Base-by-base conservation (phyloP, 2,113 vertebrate genomes). In the Carassius auratus region DNA sequence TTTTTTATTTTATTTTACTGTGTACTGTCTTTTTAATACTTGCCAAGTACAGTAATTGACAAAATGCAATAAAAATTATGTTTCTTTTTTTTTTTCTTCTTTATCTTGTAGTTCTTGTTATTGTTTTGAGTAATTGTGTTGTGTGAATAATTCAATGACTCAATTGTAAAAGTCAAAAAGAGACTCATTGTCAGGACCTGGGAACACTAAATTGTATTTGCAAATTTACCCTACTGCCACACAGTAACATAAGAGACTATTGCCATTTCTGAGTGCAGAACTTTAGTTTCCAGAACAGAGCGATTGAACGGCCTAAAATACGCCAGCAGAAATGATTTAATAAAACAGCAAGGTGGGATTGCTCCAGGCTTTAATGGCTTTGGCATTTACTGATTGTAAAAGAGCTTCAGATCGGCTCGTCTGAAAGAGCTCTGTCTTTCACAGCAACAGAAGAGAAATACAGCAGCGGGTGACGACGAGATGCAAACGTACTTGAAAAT, bases 361-460 rank as follows among this genome's bases (percentile, higher is more conserved):
- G 33, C 61, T 66, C 10, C 73, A 73, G 21, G 21, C 50, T 15
- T 45, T 79, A 61, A 78, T 66, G 61, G 71, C 55, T 17, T 59
- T 83, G 74, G 64, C 62, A 78, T 85, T 83, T 83, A 3, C 69
- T 23, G 64, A 26, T 82, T 75, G 33, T 76, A 50, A 84, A 76
- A 69, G 59, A 76, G 33, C 61, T 61, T 33, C 59, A 45, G 30
- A n/a, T 8, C 80, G 66, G 13, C 30, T 15, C 30, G 5, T 42
- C 84, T 52, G 74, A 14, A 66, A 26, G 9, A 74, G 62, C 55
- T 6, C 48, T 3, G 50, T 17, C 75, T 23, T 55, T 45, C 30
- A 68, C 59, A 48, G 33, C 17, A 33, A 52, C 74, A 23, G 14
- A 23, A 57, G 1, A 33, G 38, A 17, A 78, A 59, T 64, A 13